phyloP scores from a whole-genome alignment of 2,888 invertebrate species.

The Drosophila colorata region DNA sequence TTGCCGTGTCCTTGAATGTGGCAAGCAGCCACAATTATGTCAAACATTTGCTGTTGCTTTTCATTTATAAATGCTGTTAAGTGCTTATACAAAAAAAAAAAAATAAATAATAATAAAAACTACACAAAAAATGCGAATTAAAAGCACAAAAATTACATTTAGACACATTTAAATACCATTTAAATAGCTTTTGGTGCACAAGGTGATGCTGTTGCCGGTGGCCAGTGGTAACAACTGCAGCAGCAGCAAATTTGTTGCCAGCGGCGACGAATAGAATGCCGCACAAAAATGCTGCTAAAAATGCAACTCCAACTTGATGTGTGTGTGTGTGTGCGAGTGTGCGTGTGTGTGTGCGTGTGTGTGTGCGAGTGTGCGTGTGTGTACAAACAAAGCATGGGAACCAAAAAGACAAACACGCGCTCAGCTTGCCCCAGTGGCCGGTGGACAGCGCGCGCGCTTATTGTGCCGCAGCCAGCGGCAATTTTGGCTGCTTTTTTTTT shows the following conservation, averaged over 20 bases:
- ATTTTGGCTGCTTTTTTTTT: conserved; percentile 39
- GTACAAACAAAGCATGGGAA: conserved; percentile 78
- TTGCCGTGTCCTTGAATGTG: conserved; percentile 50
- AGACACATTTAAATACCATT: conserved; percentile 83
- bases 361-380: conserved; percentile 24
- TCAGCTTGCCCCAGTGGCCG: conserved; percentile 55
- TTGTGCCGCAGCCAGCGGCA: conserved; percentile 50
- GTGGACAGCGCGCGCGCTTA: conserved; percentile 35
- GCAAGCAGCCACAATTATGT: conserved; percentile 55
- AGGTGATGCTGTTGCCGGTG: conserved; percentile 71
- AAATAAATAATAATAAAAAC: too few species aligned
- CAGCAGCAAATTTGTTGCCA: conserved; percentile 72
- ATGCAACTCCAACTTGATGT: conserved; percentile 69
- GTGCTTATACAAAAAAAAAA: conserved; percentile 29
- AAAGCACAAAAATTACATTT: conserved; percentile 77
- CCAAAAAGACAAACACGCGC: conserved; percentile 75
- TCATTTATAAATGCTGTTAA: conserved; percentile 61
- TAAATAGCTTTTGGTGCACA: conserved; percentile 78
- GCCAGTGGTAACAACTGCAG: conserved; percentile 24
- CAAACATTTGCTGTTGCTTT: conserved; percentile 50
- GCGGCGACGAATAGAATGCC: conserved; percentile 78
- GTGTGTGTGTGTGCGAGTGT: too few species aligned
- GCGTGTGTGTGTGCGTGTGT: conserved; percentile 9
- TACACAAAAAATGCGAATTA: conserved; percentile 55
- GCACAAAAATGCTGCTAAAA: conserved; percentile 80